Evolutionary conservation across 1,140 invertebrate species (phyloP), one percentile per base, ranked within the genome.

Genomic region (Orchesella cincta): DNA sequence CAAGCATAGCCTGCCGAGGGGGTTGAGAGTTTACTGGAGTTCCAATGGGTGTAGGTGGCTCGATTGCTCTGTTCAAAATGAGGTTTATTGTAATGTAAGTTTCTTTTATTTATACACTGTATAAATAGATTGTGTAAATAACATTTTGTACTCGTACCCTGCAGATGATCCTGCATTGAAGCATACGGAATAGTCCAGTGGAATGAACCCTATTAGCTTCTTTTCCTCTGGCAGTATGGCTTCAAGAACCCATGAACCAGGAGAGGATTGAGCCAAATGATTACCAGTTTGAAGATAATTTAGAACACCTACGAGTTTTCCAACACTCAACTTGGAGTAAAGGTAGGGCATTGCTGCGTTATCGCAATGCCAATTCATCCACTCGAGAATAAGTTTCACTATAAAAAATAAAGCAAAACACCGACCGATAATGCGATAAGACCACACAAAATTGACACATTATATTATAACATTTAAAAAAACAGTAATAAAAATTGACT

Each of bases 331-430:
- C 73, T 79, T 81, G 28, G 72, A 26, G 62, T 67, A 67, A 14
- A 31, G 74, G 76, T 57, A 81, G 76, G 35, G 54, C 78, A 46
- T 71, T 54, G 31, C 72, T 33, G 33, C 52, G 64, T 39, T 79
- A 33, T n/a, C 77, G 54, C 8, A 73, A 76, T 57, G 78, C 54
- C 57, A 79, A 71, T 14, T 71, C 34, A 36, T 74, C 80, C 80
- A 81, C 23, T 81, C 80, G 70, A 81, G 74, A 1, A 77, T 26
- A 26, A 81, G 75, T 79, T 81, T 81, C 26, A 81, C 80, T 81
- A 72, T 0, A 74, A 74, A 51, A 5, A 29, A n/a, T n/a, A n/a
- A n/a, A 57, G 54, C 23, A 57, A 57, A 57, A 57, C 8, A 57
- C 26, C 12, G 8, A 26, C n/a, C 5, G 26, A 8, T 57, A n/a